phyloP scores from a whole-genome alignment of 1,140 invertebrate species.

The Cyrtorhinus lividipennis region DNA sequence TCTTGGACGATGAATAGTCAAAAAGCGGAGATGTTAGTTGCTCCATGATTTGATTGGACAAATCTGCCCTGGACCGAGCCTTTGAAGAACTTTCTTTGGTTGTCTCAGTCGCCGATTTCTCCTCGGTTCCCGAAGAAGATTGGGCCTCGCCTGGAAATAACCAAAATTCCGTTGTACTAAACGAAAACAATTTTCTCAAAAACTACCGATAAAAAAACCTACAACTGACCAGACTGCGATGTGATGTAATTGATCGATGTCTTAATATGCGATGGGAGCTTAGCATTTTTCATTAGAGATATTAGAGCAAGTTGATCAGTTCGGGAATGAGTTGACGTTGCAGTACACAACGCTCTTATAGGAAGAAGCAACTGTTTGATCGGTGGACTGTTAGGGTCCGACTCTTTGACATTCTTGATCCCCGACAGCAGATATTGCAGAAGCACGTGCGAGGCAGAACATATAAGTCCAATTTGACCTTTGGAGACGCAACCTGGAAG shows the following conservation, averaged over 20 bases:
- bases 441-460: constrained; percentile 42
- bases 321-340: constrained; percentile 38
- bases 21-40: constrained; percentile 46
- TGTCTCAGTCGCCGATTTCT: background rate
- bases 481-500: constrained; percentile 40
- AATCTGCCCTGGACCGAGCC: constrained; percentile 42
- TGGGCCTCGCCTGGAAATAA: background rate
- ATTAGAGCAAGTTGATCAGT: constrained; percentile 44
- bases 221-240: constrained; percentile 23
- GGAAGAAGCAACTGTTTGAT: constrained; percentile 41
- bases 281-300: constrained; percentile 49
- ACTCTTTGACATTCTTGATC: constrained; percentile 30
- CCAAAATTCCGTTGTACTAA: too few relatives aligned
- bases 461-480: constrained; percentile 39
- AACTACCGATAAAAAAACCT: too few relatives aligned
- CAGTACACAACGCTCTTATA: constrained; percentile 42
- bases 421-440: constrained; percentile 39
- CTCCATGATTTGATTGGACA: constrained; percentile 47
- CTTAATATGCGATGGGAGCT: constrained; percentile 42
- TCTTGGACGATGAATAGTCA: constrained; percentile 31
- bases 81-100: constrained; percentile 32
- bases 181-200: too few relatives aligned
- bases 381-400: constrained; percentile 26
- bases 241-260: constrained; percentile 28
- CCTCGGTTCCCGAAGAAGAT: constrained; percentile 14